These are phyloP conservation scores for Notoglanidium macrostoma DNA, from an alignment of 2,797 vertebrate species.

Conservation along the genomic window DNA sequence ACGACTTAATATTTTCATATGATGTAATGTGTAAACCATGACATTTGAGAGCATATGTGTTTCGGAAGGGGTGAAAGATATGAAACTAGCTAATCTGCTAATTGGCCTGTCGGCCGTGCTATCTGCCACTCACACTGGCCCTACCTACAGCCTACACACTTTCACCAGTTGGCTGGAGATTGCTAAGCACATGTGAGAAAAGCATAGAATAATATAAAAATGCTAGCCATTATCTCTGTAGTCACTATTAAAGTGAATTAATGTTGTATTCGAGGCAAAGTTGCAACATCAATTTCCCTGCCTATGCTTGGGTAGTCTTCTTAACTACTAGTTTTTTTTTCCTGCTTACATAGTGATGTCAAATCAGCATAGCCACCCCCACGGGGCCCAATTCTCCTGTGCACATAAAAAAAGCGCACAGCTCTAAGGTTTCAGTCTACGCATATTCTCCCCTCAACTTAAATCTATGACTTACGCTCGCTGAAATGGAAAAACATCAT, in stretches of 20 bases:
- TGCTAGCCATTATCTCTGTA: slow-evolving; percentile 17
- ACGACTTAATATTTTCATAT: neutral
- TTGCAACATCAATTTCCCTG: neutral
- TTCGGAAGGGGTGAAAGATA: slow-evolving; percentile 5
- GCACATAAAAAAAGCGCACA: no score
- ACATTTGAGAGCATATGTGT: slow-evolving; percentile 5
- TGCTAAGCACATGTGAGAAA: slow-evolving; percentile 28
- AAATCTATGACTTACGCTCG: no score
- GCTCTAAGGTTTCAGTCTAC: no score
- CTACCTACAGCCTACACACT: slow-evolving; percentile 45
- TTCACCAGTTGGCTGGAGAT: slow-evolving; percentile 41
- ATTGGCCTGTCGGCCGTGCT: slow-evolving; percentile 35
- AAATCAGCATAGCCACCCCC: neutral
- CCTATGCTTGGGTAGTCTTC: neutral
- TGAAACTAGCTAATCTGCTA: slow-evolving; percentile 11
- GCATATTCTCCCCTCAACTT: no score
- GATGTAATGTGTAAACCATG: neutral
- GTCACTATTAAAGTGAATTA: slow-evolving; percentile 25
- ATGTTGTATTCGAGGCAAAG: neutral
- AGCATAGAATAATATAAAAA: slow-evolving; percentile 38
- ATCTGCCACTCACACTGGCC: slow-evolving; percentile 47
- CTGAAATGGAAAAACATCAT: no score
- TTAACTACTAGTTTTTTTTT: neutral
- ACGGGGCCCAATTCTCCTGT: no score
- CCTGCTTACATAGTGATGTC: neutral